phyloP scores from a whole-genome alignment of 1,140 invertebrate genomes.

The Drosophila ohnishii region DNA sequence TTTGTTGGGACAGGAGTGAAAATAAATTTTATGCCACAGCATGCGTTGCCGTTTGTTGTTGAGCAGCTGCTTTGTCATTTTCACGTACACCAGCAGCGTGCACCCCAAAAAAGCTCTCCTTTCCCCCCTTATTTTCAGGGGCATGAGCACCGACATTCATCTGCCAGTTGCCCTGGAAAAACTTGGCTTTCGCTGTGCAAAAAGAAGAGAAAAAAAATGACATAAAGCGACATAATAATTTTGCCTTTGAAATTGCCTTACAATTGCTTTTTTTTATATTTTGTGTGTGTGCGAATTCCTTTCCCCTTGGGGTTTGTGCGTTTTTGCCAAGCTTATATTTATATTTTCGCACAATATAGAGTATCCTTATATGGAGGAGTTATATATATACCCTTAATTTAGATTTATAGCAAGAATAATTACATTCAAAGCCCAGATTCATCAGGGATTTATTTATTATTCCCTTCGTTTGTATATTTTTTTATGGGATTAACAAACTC shows the following conservation, averaged over 20 bases:
- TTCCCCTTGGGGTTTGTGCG: constrained; percentile 13
- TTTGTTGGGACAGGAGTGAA: constrained; percentile 58
- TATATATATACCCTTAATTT: constrained; percentile 1
- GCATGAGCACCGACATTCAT: constrained; percentile 52
- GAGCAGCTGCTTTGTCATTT: constrained; percentile 79
- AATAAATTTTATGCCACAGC: constrained; percentile 75
- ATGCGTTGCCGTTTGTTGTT: constrained; percentile 67
- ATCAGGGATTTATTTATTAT: constrained; percentile 14
- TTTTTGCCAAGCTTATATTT: constrained; percentile 56
- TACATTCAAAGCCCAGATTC: neutral
- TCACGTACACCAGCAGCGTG: constrained; percentile 51
- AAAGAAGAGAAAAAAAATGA: constrained; percentile 54
- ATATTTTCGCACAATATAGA: constrained; percentile 25
- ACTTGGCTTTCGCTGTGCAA: constrained; percentile 35
- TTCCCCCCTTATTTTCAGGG: constrained; percentile 11
- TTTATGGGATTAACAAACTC: neutral
- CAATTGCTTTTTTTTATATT: constrained; percentile 66
- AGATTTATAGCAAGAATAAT: constrained; percentile 15
- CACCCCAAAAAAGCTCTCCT: constrained; percentile 21
- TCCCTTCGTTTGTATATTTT: neutral
- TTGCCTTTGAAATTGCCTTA: constrained; percentile 80
- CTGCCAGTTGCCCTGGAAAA: constrained; percentile 49
- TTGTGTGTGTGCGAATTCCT: constrained; percentile 39
- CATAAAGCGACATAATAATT: constrained; percentile 81
- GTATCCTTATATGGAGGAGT: neutral